Base-by-base conservation (phyloP, 1,140 invertebrate genomes). In the Oncopodura yosiiana region DNA sequence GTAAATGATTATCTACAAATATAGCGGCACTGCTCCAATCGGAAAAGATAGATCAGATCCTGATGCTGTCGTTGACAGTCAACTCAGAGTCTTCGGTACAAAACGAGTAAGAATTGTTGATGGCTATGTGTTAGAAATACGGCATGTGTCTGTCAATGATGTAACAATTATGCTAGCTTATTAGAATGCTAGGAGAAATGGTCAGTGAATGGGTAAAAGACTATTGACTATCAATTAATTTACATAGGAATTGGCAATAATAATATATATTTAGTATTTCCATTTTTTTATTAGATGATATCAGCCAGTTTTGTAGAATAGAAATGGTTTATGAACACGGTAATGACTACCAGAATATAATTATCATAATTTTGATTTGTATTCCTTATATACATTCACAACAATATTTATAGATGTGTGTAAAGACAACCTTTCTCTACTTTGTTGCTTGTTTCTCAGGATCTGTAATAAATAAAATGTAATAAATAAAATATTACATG, bases 401-500 rank as follows among this genome's bases (percentile, higher is more conserved):
- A 21, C 24, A 44, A 21, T 44, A 8, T n/a, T 16, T 41, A 6
- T 11, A 9, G 24, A 21, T 16, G 9, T n/a, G n/a, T 16, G 8
- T 8, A 21, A 44, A 27, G 9, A 41, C 36, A 18, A 32, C 9
- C 11, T 14, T 45, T 6, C 6, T 8, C 14, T 8, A 3, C 84
- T 79, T 14, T 87, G 65, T 70, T 87, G 89, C 41, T 78, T 80
- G 71, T 81, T 82, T 48, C 75, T 77, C 3, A 86, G 77, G 61
- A 79, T 80, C 84, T 90, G 69, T 26, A 79, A 78, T 64, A 66
- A 63, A 67, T 38, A 53, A n/a, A n/a, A n/a, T n/a, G n/a, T n/a
- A n/a, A n/a, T n/a, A n/a, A n/a, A n/a, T n/a, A n/a, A 64, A 60
- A 43, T 27, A 45, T 24, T 18, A 38, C 2, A 6, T 53, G 2